Base-by-base conservation (phyloP, 2,888 invertebrate genomes). In the Parnassius smintheus region DNA sequence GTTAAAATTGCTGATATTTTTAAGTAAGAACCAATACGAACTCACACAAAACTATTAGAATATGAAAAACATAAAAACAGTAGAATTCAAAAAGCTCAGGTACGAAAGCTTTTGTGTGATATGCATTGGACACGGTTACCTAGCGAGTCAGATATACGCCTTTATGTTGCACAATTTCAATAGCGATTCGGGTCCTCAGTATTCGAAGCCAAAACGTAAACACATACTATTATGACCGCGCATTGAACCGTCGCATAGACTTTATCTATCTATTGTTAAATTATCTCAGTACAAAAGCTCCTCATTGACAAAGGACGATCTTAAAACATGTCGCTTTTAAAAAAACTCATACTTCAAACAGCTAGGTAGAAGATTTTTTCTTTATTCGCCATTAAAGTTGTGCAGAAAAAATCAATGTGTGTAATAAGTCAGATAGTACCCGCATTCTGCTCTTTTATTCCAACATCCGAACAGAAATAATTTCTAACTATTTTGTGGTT, bases 91-190 rank as follows among this genome's bases (percentile, higher is more conserved):
- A 70, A 76, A 72, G 69, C 70, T 69, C 72, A 72, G 72, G 78
- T 78, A 75, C 74, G 78, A 81, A 81, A 77, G 65, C 71, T 71
- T 71, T 76, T 76, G 75, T 68, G 64, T 59, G 70, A 77, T 78
- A 74, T 76, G 65, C 64, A 66, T 87, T 85, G 80, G 85, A 81
- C 82, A 87, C 83, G 89, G 89, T 86, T 88, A 73, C 84, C 79
- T 83, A 81, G 78, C 80, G 81, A 78, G 80, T 81, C 75, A 77
- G 81, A 77, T 86, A 81, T 80, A 62, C 63, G 73, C 74, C 72
- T 86, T 91, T 90, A 89, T 88, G 76, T 89, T 88, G 85, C 83
- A 82, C 85, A 88, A 87, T 79, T 81, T 83, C 78, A 85, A 87
- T 81, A 76, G 79, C 80, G 80, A 78, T 80, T 81, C 81, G 78